Base-by-base conservation (phyloP, 2,113 vertebrate genomes). In the Sinocyclocheilus rhinocerous region DNA sequence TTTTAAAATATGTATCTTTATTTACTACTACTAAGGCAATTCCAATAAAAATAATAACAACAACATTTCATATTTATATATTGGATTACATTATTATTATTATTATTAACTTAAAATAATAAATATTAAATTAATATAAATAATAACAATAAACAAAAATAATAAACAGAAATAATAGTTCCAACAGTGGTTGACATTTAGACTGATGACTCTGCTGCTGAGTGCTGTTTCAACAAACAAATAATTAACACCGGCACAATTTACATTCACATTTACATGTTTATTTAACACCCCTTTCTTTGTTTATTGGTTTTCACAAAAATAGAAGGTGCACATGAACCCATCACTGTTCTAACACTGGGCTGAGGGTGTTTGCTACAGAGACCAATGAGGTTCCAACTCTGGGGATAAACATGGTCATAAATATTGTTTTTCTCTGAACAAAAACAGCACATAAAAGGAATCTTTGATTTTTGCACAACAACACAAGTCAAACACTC, bases 221-320 rank as follows among this genome's bases (percentile, higher is more conserved):
- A n/a, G 18, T 13, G 12, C 18, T 2, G 16, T 69, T 67, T 50
- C 13, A 48, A 52, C 45, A 7, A 9, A n/a, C 18, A 69, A 69
- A 67, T 83, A 84, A 88, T n/a, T 6, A 84, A 65, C 59, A 88
- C n/a, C 9, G 36, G 20, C 70, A 65, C 48, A 59, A 63, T 16
- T 55, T 52, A 36, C 5, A 57, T 94, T 94, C 91, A 95, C 94
- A 94, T 94, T 92, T 92, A 93, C 91, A 94, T 91, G 82, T 95
- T 95, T 95, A 95, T 95, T 95, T 91, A 90, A 91, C 92, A 92
- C 92, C 90, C 90, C 89, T 91, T 93, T 84, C 67, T 16, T 45
- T 42, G 36, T 89, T 91, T 85, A 90, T 91, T 91, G 87, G 86
- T 93, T 84, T 93, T 92, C 92, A 95, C 93, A 95, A 95, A 95